Evolutionary conservation across 2,113 vertebrate genomes (phyloP).

Genomic region (Chunga burmeisteri): DNA sequence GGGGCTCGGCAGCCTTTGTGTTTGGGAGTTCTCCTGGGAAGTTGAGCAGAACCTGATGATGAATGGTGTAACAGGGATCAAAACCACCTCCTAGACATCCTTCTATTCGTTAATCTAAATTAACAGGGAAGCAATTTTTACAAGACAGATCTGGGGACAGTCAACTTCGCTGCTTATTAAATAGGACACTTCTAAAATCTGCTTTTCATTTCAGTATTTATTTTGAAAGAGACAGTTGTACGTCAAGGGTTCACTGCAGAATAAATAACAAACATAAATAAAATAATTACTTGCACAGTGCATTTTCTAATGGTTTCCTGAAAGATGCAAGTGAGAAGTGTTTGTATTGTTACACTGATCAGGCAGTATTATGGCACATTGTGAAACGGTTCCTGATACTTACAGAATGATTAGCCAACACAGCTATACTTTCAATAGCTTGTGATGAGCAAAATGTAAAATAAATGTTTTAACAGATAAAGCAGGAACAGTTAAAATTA

Average conservation of each 20-base stretch:
- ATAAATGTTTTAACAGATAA: background rate
- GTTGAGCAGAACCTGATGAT: background rate
- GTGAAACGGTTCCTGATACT: background rate
- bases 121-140: background rate
- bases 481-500: background rate
- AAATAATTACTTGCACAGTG: background rate
- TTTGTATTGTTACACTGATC: background rate
- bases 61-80: background rate
- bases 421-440: background rate
- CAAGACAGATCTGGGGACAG: background rate
- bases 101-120: background rate
- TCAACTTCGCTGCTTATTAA: background rate
- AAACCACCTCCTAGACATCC: background rate
- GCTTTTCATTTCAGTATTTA: background rate
- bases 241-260: background rate
- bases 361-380: background rate
- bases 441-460: background rate
- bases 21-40: accelerated
- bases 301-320: background rate
- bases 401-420: background rate
- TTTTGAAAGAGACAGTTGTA: background rate
- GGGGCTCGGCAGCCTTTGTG: background rate
- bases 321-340: background rate
- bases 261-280: background rate
- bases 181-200: background rate